A percentile compares a stretch with the other conserved stretches of the same genome.
Conservation (phyloP, 2,113 vertebrate genomes). For the Dolichallabes microphthalmus region DNA sequence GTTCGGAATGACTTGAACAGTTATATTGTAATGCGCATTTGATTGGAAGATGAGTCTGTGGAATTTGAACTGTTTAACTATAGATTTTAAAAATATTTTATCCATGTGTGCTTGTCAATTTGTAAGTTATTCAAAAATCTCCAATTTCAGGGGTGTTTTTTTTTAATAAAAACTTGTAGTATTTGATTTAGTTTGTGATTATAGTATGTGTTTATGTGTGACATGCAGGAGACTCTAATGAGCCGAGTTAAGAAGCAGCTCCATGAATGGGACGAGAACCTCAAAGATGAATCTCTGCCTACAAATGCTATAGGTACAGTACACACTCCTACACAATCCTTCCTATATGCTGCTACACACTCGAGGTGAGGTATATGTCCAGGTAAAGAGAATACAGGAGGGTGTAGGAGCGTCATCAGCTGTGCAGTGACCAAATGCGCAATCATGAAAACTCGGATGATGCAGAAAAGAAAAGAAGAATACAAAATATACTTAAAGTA, state of each 20-base stretch:
- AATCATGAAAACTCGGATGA: too few species aligned
- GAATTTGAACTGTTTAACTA: too few species aligned
- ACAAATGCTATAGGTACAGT: conserved; percentile 92
- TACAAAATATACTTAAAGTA: too few species aligned
- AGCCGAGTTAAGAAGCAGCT: conserved; percentile 93
- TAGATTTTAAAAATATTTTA: too few species aligned
- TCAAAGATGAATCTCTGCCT: conserved; percentile 94
- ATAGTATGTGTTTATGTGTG: conserved; percentile 59
- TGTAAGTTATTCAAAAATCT: background rate
- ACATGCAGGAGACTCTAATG: conserved; percentile 91
- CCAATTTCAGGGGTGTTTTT: background rate
- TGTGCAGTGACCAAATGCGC: too few species aligned
- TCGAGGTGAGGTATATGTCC: background rate
- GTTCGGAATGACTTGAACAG: too few species aligned
- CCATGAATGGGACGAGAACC: conserved; percentile 96
- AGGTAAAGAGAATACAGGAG: too few species aligned
- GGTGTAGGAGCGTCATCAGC: too few species aligned
- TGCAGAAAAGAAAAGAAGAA: too few species aligned
- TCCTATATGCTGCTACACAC: background rate
- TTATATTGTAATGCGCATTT: background rate
- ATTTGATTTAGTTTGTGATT: background rate
- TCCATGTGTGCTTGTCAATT: too few species aligned
- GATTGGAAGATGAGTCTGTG: background rate
- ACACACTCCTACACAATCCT: conserved; percentile 26
- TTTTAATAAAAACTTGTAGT: background rate